Conservation (phyloP, 2,797 vertebrate genomes). For the Pipistrellus pipistrellus region DNA sequence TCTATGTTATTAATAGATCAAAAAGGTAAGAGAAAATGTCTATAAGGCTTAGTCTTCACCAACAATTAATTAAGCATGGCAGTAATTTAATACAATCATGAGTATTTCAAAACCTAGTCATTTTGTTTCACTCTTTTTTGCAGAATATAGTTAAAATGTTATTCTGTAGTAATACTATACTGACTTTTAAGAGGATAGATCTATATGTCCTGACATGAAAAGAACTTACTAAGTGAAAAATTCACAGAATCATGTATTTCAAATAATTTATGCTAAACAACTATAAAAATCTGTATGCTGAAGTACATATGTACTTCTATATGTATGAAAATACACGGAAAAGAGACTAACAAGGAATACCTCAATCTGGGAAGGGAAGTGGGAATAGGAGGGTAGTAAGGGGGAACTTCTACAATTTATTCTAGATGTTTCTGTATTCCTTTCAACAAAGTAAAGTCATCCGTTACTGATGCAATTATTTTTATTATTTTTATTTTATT, state of each 20-base stretch:
- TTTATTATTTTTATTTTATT: not conserved
- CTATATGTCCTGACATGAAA: not conserved
- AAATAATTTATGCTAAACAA: not conserved
- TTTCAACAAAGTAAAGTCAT: conserved; percentile 48
- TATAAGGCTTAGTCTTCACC: conserved; percentile 12
- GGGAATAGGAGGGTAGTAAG: not conserved
- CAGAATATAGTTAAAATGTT: conserved; percentile 6
- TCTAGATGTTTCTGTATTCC: conserved; percentile 39
- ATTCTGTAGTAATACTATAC: not conserved
- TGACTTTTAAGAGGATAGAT: conserved; percentile 5
- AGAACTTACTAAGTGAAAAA: not conserved
- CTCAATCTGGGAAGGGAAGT: conserved; percentile 1
- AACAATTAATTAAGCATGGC: conserved; percentile 53
- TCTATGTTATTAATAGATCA: conserved; percentile 47
- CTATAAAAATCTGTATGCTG: not conserved
- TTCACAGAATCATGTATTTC: not conserved
- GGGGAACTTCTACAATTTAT: not conserved
- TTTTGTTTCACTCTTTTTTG: not conserved
- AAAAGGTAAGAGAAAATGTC: conserved; percentile 34
- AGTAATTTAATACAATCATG: conserved; percentile 24
- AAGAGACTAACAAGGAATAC: not conserved
- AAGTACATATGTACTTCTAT: not conserved
- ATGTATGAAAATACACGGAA: not conserved
- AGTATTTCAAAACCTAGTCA: not conserved
- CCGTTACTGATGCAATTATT: not conserved